Evolutionary conservation across 2,888 invertebrate species (phyloP), one percentile per base, ranked within the genome.

Genomic region (Alentia gelatinosa): DNA sequence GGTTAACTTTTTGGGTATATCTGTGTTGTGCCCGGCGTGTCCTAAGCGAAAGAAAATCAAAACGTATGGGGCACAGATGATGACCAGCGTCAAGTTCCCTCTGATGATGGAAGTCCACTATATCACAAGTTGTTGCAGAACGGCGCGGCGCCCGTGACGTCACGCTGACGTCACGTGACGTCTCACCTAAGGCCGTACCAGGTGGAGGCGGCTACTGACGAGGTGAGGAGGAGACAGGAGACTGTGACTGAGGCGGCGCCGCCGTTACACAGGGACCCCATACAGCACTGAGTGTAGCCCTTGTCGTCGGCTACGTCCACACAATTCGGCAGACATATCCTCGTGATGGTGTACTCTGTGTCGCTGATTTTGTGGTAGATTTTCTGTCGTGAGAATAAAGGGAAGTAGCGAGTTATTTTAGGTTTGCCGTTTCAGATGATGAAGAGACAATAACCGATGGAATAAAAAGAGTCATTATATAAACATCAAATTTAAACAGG

Each of bases 281-380:
- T 33, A 39, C 90, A 90, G 63, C 90, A 90, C 90, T 90, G 63
- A 3, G 90, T 90, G 63, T 86, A 90, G 35, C 90, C 90, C 84
- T 90, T 86, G 26, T 90, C 86, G 42, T 90, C 90, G 30, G 30
- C 50, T n/a, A 86, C 39, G 56, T 84, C 86, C 39, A 86, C 86
- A 56, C 90, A 90, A 68, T 90, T 90, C 23, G 63, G 90, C n/a
- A 90, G 37, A 40, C 90, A 90, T 12, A 26, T 90, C 37, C 90
- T 23, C n/a, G 86, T 90, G 26, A 90, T 30, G 19, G 86, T 90
- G 68, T 90, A 90, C 68, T 90, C 90, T 26, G 84, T 86, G 50
- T 90, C 90, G 50, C 68, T 86, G 30, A 50, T 86, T 42, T 90
- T 90, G 33, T 86, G 86, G 63, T 90, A 90, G 30, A 90, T 90